These are phyloP conservation scores for Pristis pectinata DNA, from an alignment of 2,797 vertebrate genomes.

Conservation along the genomic window DNA sequence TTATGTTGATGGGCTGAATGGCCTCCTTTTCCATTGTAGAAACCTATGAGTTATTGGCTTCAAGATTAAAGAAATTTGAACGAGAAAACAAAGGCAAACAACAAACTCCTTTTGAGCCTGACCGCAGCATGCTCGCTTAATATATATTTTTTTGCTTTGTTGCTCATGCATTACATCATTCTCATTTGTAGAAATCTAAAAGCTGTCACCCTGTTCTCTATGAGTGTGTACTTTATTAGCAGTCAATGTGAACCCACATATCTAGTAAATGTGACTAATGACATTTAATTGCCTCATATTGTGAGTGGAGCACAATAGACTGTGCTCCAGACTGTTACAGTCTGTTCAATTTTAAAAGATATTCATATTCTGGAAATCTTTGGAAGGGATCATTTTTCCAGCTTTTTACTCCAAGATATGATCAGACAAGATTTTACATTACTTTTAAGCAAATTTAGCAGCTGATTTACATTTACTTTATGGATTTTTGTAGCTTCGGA, in stretches of 20 bases:
- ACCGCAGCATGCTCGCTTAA: background rate
- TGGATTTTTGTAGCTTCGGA: background rate
- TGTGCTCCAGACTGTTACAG: too few species aligned
- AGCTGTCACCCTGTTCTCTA: background rate
- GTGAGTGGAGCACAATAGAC: too few species aligned
- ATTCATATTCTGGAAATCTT: background rate
- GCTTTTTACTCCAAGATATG: background rate
- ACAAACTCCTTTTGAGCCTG: background rate
- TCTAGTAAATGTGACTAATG: constrained; percentile 3
- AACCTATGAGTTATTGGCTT: background rate
- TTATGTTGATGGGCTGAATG: background rate
- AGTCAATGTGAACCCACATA: background rate
- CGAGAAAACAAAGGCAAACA: background rate
- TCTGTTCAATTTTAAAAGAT: constrained; percentile 8
- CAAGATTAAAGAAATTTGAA: background rate
- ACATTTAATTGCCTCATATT: constrained; percentile 24
- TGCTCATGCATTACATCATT: background rate
- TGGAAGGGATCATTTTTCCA: constrained; percentile 7
- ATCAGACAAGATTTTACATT: constrained; percentile 7
- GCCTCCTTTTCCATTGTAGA: background rate
- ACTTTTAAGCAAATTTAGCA: constrained; percentile 19
- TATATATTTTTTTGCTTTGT: background rate
- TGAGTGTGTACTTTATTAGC: background rate
- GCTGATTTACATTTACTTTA: background rate
- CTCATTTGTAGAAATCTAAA: constrained; percentile 22